Conservation (phyloP, 2,797 vertebrate species). For the Gymnoscopelus braueri region DNA sequence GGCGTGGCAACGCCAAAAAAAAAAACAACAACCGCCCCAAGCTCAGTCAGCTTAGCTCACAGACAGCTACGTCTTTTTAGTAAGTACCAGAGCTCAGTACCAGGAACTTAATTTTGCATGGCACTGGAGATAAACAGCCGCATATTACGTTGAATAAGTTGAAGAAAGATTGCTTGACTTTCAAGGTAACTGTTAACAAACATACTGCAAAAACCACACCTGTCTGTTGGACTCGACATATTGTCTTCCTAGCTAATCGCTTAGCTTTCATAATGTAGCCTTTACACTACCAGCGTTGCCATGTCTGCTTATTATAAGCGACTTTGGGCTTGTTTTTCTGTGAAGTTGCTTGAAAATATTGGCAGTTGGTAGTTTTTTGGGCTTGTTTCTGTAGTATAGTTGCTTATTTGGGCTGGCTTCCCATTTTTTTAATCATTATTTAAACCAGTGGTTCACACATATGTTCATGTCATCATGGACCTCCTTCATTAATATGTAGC, state of each 20-base stretch:
- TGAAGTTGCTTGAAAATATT: too few relatives aligned
- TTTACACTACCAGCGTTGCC: neutral
- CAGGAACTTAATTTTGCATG: conserved; percentile 52
- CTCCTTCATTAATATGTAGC: too few relatives aligned
- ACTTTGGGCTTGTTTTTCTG: too few relatives aligned
- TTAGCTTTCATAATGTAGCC: conserved; percentile 25
- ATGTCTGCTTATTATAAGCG: too few relatives aligned
- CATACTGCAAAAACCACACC: neutral
- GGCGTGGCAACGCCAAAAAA: too few relatives aligned
- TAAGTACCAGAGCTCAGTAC: conserved; percentile 35
- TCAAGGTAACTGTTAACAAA: conserved; percentile 49
- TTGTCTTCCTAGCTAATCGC: conserved; percentile 34
- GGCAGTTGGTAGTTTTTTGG: too few relatives aligned
- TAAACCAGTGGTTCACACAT: too few relatives aligned
- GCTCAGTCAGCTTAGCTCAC: conserved; percentile 27
- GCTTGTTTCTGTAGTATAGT: too few relatives aligned
- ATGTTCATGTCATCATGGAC: too few relatives aligned
- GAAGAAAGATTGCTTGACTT: conserved; percentile 17
- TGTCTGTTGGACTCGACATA: accelerated
- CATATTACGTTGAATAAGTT: conserved; percentile 43
- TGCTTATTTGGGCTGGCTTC: too few relatives aligned
- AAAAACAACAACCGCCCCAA: too few relatives aligned
- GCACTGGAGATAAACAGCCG: conserved; percentile 44
- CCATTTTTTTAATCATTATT: too few relatives aligned
- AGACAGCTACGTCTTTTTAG: conserved; percentile 22